Conservation (phyloP, 1,140 invertebrate genomes). For the Drosophila baimaii region DNA sequence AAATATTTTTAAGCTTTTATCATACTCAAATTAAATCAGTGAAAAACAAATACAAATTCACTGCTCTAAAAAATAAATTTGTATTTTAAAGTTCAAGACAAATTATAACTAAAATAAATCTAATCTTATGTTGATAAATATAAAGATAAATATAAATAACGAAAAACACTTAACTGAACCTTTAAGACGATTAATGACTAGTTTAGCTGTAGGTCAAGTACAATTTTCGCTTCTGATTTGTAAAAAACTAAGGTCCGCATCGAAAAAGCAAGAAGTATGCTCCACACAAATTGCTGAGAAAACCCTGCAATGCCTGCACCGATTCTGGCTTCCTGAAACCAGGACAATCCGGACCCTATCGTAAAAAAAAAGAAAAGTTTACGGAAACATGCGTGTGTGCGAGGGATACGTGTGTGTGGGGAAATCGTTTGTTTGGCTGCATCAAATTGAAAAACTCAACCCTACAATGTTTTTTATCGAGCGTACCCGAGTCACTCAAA, state of each 20-base stretch:
- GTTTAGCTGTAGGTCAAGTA: too few species aligned
- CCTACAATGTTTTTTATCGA: slow-evolving; percentile 32
- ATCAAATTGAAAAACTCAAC: slow-evolving; percentile 60
- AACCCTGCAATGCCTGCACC: slow-evolving; percentile 44
- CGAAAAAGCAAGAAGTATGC: slow-evolving; percentile 20
- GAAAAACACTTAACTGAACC: not conserved
- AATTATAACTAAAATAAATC: too few species aligned
- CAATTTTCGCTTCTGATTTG: too few species aligned
- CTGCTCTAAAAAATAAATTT: too few species aligned
- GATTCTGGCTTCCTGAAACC: slow-evolving; percentile 28
- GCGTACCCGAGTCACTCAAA: not conserved
- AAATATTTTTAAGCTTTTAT: too few species aligned
- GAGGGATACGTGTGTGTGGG: slow-evolving; percentile 1
- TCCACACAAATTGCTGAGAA: slow-evolving; percentile 54
- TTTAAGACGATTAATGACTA: not conserved
- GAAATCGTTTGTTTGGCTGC: slow-evolving; percentile 49
- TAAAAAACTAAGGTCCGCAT: too few species aligned
- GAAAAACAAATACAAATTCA: too few species aligned
- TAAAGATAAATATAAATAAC: too few species aligned
- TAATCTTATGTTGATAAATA: too few species aligned
- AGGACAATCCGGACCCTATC: slow-evolving; percentile 15
- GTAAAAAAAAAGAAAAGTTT: slow-evolving; percentile 19
- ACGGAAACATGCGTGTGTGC: slow-evolving; percentile 26
- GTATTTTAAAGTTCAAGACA: too few species aligned
- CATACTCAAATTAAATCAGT: too few species aligned